Percentiles rank a stretch among this genome's conserved stretches.
Evolutionary conservation across 1,140 invertebrate species (phyloP).

Genomic region (Drosophila kohkoa): DNA sequence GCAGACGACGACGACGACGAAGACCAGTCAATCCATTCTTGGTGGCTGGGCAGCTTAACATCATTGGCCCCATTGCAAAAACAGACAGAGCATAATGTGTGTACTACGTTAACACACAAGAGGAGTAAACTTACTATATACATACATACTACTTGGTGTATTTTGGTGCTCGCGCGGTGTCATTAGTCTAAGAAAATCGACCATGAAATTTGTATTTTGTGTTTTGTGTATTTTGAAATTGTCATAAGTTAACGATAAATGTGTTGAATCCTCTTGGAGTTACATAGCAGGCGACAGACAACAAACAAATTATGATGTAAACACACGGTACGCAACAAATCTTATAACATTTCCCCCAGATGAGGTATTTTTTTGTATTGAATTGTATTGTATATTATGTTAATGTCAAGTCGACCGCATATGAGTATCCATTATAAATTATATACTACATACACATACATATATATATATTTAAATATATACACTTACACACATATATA

Average conservation of each 20-base stretch:
- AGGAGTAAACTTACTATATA: too few relatives aligned
- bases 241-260: neutral
- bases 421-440: slow-evolving; percentile 13
- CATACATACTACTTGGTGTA: neutral
- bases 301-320: slow-evolving; percentile 12
- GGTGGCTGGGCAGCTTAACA: neutral
- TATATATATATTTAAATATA: slow-evolving; percentile 18
- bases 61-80: too few relatives aligned
- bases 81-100: too few relatives aligned
- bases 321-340: slow-evolving; percentile 25
- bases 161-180: slow-evolving; percentile 26
- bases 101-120: too few relatives aligned
- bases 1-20: too few relatives aligned
- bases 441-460: slow-evolving; percentile 12
- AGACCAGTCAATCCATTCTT: neutral
- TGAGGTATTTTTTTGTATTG: neutral
- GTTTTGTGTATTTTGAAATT: too few relatives aligned
- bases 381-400: too few relatives aligned
- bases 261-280: neutral
- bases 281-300: slow-evolving; percentile 20
- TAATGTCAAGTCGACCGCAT: neutral
- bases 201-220: slow-evolving; percentile 1
- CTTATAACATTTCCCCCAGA: slow-evolving; percentile 28
- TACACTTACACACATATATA: slow-evolving; percentile 27
- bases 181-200: slow-evolving; percentile 34